phyloP scores from a whole-genome alignment of 2,797 vertebrate species.

The Aeoliscus strigatus region DNA sequence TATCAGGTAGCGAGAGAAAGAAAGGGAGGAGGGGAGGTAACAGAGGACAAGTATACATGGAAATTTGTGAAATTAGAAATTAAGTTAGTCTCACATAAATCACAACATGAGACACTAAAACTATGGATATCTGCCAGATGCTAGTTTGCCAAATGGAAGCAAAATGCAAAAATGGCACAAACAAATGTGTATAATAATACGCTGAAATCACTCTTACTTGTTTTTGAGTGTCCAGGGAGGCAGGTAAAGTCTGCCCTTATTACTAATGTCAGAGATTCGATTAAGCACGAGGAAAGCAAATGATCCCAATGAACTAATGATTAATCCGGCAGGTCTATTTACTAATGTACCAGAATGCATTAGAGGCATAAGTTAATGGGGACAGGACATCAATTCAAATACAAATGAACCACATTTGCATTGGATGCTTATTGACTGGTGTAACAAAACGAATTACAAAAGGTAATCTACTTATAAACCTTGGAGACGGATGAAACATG shows the following conservation, averaged over 20 bases:
- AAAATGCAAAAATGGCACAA: conserved; percentile 38
- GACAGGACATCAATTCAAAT: conserved; percentile 99
- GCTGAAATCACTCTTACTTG: conserved; percentile 70
- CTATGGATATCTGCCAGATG: neutral
- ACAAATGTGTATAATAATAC: conserved; percentile 38
- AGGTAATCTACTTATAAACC: conserved; percentile 93
- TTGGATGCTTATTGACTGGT: conserved; percentile 93
- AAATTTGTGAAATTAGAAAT: conserved; percentile 43
- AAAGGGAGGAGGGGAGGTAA: conserved; percentile 51
- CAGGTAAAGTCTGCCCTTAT: conserved; percentile 85
- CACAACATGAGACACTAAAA: conserved; percentile 19
- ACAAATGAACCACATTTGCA: conserved; percentile 99
- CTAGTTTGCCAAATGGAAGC: conserved; percentile 18
- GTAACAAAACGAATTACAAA: conserved; percentile 94
- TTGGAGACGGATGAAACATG: conserved; percentile 81
- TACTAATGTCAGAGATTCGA: conserved; percentile 90
- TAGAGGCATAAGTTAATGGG: conserved; percentile 99
- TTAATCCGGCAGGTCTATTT: conserved; percentile 96
- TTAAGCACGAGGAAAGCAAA: conserved; percentile 85
- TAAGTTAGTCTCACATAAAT: conserved; percentile 20
- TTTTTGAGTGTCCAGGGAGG: conserved; percentile 72
- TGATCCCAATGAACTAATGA: conserved; percentile 96
- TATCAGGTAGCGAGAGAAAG: conserved; percentile 63
- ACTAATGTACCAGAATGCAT: conserved; percentile 97
- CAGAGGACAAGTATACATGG: conserved; percentile 22